These are phyloP conservation scores for Cynopterus sphinx DNA, from an alignment of 2,797 vertebrate species.

Conservation along the genomic window DNA sequence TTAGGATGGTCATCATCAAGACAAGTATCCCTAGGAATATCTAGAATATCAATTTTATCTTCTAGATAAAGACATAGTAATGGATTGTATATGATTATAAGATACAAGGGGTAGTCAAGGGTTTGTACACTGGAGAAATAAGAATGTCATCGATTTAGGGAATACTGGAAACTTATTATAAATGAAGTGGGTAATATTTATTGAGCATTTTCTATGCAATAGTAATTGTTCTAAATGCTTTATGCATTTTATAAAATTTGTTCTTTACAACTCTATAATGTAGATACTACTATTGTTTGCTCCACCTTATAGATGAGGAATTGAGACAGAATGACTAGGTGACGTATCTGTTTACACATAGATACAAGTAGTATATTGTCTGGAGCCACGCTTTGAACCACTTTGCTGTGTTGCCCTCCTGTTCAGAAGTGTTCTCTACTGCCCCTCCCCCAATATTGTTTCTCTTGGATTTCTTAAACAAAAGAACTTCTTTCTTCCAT, in stretches of 20 bases:
- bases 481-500: neutral
- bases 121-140: neutral
- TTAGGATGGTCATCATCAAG: neutral
- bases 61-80: neutral
- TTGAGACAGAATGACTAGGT: neutral
- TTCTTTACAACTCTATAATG: neutral
- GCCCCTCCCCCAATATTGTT: neutral
- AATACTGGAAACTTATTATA: neutral
- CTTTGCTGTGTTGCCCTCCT: accelerated
- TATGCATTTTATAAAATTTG: neutral
- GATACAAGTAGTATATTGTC: neutral
- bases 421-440: neutral
- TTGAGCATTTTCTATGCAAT: neutral
- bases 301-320: neutral
- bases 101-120: neutral
- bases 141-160: neutral
- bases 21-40: neutral
- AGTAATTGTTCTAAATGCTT: neutral
- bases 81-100: neutral
- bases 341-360: neutral
- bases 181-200: neutral
- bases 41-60: no score
- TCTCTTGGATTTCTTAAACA: neutral
- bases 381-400: neutral
- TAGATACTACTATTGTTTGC: neutral